Base-by-base conservation (phyloP, 1,140 invertebrate species). In the Panagrolaimus sp. region DNA sequence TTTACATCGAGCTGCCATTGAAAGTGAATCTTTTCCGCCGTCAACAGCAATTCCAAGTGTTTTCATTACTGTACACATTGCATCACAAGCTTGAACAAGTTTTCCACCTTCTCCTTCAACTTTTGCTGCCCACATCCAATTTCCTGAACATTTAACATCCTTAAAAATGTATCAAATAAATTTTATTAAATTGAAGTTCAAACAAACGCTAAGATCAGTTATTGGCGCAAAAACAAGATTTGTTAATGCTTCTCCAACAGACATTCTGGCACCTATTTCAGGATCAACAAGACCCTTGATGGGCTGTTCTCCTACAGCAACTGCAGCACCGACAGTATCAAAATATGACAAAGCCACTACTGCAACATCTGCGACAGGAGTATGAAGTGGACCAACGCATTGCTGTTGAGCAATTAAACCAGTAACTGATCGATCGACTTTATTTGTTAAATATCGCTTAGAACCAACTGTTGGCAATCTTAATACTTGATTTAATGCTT, bases 121-220 rank as follows among this genome's bases (percentile, higher is more conserved):
- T 86, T 97, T 97, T 8, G 94, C 94, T 4, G 94, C 89, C 95
- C 94, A 98, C 95, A 98, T 98, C 95, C 95, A 98, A 84, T 98
- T 98, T 4, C 91, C 94, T 71, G 92, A 94, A 81, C 94, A 96
- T 85, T 97, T 97, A 9, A 96, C 89, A 85, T 97, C 94, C 83
- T 89, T 14, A 45, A 73, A 76, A 9, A n/a, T 32, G 48, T n/a
- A 4, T 38, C 7, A 9, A 14, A 17, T 10, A 38, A 66, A 43
- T 43, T 15, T 14, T 12, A 43, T 26, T 45, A 43, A 5, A 67
- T 17, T 0, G 10, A n/a, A 14, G 4, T 12, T 62, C 1, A 75
- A 26, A 69, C 43, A 43, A 81, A 89, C 89, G 83, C 89, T 88
- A 26, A 96, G 78, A 77, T 88, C 86, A 1, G 89, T 88, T 67